Evolutionary conservation across 2,113 vertebrate species (phyloP), one percentile per base, ranked within the genome.

Genomic region (Thunnus thynnus): DNA sequence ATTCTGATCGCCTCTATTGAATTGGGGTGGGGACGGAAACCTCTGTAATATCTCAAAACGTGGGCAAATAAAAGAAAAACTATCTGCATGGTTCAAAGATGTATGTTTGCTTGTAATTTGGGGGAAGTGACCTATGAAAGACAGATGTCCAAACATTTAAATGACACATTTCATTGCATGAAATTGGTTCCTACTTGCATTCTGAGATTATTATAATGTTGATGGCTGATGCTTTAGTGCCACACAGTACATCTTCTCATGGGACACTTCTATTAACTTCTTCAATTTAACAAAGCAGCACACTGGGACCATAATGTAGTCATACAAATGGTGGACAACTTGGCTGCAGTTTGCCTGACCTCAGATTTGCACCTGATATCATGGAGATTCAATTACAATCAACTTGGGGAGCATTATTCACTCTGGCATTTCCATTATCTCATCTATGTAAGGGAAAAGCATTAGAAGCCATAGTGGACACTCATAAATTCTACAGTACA

Each of bases 371-470:
- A 80, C 85, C 85, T 81, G 74, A 76, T 82, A 63, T 86, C 80
- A 58, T n/a, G 30, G 66, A 76, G 75, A 86, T 82, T 78, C 88
- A 82, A 90, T 83, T 86, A 85, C 83, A 89, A 89, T 86, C 80
- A 80, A 80, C 80, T 44, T 36, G 72, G 62, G 56, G 78, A 78
- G 78, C 65, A 83, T 77, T 80, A 83, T 60, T 90, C 86, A 86
- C 85, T 89, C 66, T 88, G 88, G 86, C 88, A 84, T 84, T 86
- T 90, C 90, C 83, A 92, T 92, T 86, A 92, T 90, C 88, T 87
- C 84, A 89, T 86, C 76, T 82, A 50, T 73, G 69, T 76, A 80
- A 70, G 76, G 67, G 48, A 65, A 89, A 83, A 57, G 80, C 84
- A 87, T 85, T 88, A 86, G 78, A 80, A 67, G 70, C 70, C 70